phyloP scores from a whole-genome alignment of 2,888 invertebrate species.

The Elegia similella region DNA sequence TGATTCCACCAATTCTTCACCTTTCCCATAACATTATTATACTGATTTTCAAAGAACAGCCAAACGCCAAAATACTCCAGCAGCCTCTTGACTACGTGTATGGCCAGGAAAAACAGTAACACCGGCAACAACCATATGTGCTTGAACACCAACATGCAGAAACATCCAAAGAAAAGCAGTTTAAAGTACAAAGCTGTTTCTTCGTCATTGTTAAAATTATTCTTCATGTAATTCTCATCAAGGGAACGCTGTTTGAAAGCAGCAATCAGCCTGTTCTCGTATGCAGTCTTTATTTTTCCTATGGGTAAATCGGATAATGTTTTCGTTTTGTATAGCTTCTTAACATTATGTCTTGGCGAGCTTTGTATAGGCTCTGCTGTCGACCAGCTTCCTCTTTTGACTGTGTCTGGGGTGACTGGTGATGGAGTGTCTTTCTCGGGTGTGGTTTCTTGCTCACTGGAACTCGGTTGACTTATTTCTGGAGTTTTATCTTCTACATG shows the following conservation, averaged over 20 bases:
- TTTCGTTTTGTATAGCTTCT: conserved; percentile 69
- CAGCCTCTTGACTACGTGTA: conserved; percentile 83
- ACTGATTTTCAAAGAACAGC: conserved; percentile 71
- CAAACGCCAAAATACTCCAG: conserved; percentile 77
- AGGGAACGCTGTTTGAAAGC: conserved; percentile 67
- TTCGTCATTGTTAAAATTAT: conserved; percentile 69
- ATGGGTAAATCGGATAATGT: conserved; percentile 71
- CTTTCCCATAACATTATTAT: conserved; percentile 56
- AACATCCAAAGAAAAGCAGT: conserved; percentile 89
- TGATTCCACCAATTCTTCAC: conserved; percentile 83
- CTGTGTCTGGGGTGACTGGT: conserved; percentile 53
- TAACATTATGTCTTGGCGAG: conserved; percentile 60
- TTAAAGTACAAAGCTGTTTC: conserved; percentile 88
- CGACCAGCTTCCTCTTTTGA: conserved; percentile 60
- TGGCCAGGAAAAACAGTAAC: conserved; percentile 88
- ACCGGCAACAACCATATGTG: conserved; percentile 91
- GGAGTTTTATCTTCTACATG: conserved; percentile 44
- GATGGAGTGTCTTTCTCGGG: conserved; percentile 61
- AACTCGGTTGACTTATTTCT: conserved; percentile 44
- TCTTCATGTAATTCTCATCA: conserved; percentile 70
- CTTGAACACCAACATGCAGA: conserved; percentile 92
- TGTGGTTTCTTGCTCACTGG: conserved; percentile 56
- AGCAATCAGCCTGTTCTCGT: conserved; percentile 62
- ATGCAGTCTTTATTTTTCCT: conserved; percentile 52
- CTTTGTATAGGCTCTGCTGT: conserved; percentile 49